Percentiles rank a stretch among this genome's conserved stretches.
These are phyloP conservation scores for Tyrannus savana DNA, from an alignment of 2,113 vertebrate genomes.

Conservation along the genomic window DNA sequence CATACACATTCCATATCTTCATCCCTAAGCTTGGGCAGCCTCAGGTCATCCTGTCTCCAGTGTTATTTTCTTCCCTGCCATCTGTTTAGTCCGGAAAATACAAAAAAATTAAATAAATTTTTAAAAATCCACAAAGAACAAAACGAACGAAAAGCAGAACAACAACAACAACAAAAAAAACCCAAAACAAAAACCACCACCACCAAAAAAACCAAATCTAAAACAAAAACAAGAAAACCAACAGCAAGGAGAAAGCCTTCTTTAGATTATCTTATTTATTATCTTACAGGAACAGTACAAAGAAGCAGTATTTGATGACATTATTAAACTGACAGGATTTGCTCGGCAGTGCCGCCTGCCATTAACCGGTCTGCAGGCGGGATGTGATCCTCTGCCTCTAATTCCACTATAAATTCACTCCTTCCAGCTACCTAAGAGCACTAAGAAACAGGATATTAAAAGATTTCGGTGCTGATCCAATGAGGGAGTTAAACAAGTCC, in stretches of 20 bases:
- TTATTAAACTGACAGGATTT: conserved; percentile 11
- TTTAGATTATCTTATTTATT: background rate
- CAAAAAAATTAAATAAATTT: background rate
- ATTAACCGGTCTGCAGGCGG: background rate
- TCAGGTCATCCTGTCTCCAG: background rate
- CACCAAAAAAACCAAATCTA: too few species aligned
- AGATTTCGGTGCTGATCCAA: conserved; percentile 43
- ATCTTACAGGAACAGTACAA: background rate
- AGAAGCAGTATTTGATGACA: conserved; percentile 17
- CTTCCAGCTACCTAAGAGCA: conserved; percentile 57
- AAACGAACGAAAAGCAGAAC: background rate
- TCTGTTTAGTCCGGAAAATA: background rate
- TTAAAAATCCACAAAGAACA: too few species aligned
- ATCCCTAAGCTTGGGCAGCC: background rate
- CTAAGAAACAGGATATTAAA: conserved; percentile 64
- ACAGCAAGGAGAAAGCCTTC: background rate
- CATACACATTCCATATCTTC: background rate
- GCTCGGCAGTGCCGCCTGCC: background rate
- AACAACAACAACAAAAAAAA: background rate
- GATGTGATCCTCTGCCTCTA: conserved; percentile 9
- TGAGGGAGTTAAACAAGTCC: background rate
- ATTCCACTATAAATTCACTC: conserved; percentile 45
- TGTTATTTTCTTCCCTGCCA: background rate
- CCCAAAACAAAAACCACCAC: background rate
- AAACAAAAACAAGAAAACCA: background rate